phyloP scores from a whole-genome alignment of 2,797 vertebrate genomes.

The Anas bernieri region DNA sequence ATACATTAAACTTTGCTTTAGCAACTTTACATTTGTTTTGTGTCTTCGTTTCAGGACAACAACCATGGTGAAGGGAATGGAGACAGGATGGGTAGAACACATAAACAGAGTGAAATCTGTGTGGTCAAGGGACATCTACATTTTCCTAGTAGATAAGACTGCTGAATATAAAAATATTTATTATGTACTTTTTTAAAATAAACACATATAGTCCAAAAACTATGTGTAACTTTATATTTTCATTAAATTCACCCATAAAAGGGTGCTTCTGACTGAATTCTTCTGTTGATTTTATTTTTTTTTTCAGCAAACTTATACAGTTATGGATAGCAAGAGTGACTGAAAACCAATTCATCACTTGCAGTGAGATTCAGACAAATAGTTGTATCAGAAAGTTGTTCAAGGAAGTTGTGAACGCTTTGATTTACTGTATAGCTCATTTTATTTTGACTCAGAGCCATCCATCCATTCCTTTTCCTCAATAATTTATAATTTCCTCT shows the following conservation, averaged over 20 bases:
- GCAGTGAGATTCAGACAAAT: background rate
- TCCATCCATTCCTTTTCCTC: background rate
- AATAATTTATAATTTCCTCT: background rate
- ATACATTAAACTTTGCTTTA: background rate
- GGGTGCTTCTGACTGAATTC: background rate
- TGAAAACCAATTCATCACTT: background rate
- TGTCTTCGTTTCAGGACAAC: background rate
- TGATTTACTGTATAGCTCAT: background rate
- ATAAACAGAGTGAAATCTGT: background rate
- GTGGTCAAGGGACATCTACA: background rate
- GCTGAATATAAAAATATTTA: background rate
- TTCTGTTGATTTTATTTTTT: background rate
- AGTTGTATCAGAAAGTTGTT: background rate
- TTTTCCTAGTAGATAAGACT: background rate
- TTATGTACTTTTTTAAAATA: background rate
- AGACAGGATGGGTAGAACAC: background rate
- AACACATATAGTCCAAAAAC: background rate
- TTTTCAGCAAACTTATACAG: background rate
- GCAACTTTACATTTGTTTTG: background rate
- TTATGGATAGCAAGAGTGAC: background rate
- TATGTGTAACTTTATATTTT: background rate
- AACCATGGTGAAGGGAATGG: background rate
- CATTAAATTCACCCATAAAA: conserved; percentile 4
- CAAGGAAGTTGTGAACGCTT: background rate
- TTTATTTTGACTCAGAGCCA: background rate